Percentiles rank a stretch among this genome's conserved stretches.
Conservation (phyloP, 2,888 invertebrate genomes). For the Drosophila maculinotata region DNA sequence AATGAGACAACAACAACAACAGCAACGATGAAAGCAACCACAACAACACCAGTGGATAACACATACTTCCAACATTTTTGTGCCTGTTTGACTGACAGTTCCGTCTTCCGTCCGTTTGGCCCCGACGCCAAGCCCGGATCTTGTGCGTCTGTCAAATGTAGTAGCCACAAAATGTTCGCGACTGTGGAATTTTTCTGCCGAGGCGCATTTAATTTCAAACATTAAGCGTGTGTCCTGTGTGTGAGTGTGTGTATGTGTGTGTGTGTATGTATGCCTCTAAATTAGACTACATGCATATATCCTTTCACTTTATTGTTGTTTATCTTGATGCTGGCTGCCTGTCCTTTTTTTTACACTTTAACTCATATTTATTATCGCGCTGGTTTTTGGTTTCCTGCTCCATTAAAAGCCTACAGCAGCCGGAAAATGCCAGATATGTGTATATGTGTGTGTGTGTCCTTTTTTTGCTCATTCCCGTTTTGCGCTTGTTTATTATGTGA, state of each 20-base stretch:
- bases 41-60: constrained; percentile 27
- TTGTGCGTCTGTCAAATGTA: constrained; percentile 51
- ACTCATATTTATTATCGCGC: constrained; percentile 77
- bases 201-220: constrained; percentile 62
- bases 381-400: constrained; percentile 51
- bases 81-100: constrained; percentile 40
- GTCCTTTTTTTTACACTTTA: constrained; percentile 67
- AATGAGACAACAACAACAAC: constrained; percentile 19
- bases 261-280: constrained; percentile 15
- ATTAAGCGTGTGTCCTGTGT: constrained; percentile 42
- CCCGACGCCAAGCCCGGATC: constrained; percentile 42
- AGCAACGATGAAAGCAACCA: constrained; percentile 6
- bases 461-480: constrained; percentile 32
- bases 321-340: constrained; percentile 67
- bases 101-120: constrained; percentile 30
- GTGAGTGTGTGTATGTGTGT: constrained; percentile 2
- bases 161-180: constrained; percentile 41
- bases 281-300: constrained; percentile 37
- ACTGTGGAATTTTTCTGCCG: constrained; percentile 18
- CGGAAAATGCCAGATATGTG: constrained; percentile 20
- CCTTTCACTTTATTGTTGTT: constrained; percentile 52
- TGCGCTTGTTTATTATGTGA: constrained; percentile 75
- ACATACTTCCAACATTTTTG: constrained; percentile 5
- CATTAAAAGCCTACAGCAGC: constrained; percentile 62
- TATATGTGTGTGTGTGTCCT: constrained; percentile 8